Evolutionary conservation across 2,888 invertebrate species (phyloP).

Genomic region (Thysanoteuthis rhombus): DNA sequence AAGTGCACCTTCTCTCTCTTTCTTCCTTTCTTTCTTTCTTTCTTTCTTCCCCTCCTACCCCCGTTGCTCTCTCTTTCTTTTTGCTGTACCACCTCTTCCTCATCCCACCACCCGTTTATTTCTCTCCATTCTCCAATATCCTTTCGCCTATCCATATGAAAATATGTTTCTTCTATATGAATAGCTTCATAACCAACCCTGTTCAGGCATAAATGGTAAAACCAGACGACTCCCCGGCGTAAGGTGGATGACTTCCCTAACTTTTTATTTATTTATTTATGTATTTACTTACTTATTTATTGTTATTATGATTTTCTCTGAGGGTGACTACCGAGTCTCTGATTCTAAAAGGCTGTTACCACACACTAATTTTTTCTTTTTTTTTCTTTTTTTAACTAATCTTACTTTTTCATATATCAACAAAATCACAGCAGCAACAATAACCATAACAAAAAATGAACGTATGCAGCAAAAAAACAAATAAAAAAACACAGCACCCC

Average conservation of each 20-base stretch:
- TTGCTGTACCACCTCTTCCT: too few relatives aligned
- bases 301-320: background rate
- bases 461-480: too few relatives aligned
- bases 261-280: background rate
- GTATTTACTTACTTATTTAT: background rate
- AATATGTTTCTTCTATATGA: background rate
- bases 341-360: too few relatives aligned
- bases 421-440: too few relatives aligned
- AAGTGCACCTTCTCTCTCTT: background rate
- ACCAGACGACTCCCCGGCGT: background rate
- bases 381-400: too few relatives aligned
- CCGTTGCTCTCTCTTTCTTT: background rate
- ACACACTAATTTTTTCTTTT: too few relatives aligned
- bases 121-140: background rate
- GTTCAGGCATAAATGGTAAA: background rate
- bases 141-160: background rate
- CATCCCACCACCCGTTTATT: too few relatives aligned
- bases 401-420: too few relatives aligned
- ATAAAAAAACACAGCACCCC: too few relatives aligned
- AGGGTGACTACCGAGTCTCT: too few relatives aligned
- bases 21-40: background rate
- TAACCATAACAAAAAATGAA: too few relatives aligned
- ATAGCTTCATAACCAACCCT: background rate
- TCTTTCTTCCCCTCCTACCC: background rate
- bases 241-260: background rate